Evolutionary conservation across 2,797 vertebrate species (phyloP).

Genomic region (Neopelma chrysocephalum): DNA sequence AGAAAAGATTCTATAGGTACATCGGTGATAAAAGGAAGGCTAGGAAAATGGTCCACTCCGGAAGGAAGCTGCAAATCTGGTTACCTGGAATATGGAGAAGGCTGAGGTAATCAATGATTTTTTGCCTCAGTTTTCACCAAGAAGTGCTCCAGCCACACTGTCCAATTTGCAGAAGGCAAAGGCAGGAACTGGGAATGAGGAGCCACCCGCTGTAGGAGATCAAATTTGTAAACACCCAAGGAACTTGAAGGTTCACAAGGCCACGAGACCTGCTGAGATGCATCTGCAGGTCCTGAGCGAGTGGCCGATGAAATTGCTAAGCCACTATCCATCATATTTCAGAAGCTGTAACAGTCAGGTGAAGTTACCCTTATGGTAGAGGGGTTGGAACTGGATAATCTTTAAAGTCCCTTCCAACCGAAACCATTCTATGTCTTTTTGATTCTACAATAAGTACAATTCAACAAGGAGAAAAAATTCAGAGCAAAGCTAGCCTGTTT

Average conservation of each 20-base stretch:
- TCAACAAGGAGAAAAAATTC: neutral
- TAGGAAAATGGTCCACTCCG: neutral
- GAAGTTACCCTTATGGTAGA: neutral
- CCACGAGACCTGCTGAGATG: neutral
- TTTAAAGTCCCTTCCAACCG: neutral
- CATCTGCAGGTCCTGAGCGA: neutral
- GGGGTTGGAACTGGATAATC: neutral
- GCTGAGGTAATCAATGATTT: neutral
- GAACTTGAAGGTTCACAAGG: neutral
- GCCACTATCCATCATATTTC: neutral
- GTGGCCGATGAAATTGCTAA: neutral
- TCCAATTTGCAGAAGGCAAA: neutral
- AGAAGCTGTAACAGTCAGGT: neutral
- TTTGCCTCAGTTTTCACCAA: neutral
- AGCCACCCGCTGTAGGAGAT: neutral
- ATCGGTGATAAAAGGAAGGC: neutral
- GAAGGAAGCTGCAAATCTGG: neutral
- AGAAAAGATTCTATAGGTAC: neutral
- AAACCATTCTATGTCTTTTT: neutral
- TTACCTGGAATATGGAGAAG: neutral
- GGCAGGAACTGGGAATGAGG: neutral
- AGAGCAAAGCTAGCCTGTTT: neutral
- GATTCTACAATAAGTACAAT: neutral
- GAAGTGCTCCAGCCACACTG: accelerated
- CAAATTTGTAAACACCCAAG: neutral